These are phyloP conservation scores for Danaus plexippus DNA, from an alignment of 1,140 invertebrate genomes.

Conservation along the genomic window DNA sequence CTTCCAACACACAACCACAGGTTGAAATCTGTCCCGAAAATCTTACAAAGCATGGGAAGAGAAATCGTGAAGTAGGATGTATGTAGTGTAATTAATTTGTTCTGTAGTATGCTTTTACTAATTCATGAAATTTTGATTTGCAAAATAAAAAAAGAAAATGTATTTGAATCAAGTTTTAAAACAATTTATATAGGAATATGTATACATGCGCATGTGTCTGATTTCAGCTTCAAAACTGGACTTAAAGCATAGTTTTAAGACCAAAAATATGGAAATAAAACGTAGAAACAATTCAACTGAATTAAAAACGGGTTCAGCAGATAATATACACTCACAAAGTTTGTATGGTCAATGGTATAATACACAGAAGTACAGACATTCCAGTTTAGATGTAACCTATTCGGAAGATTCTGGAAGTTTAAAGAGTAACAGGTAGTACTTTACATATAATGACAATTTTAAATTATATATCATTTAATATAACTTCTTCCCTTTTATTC, in stretches of 20 bases:
- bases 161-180: too few species aligned
- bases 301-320: too few species aligned
- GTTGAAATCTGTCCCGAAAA: constrained; percentile 51
- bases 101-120: too few species aligned
- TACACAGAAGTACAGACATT: constrained; percentile 46
- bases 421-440: constrained; percentile 62
- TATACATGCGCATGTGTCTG: too few species aligned
- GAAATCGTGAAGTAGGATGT: constrained; percentile 13
- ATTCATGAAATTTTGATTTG: too few species aligned
- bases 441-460: background rate
- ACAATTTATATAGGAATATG: too few species aligned
- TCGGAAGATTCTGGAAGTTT: constrained; percentile 69
- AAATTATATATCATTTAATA: too few species aligned
- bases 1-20: constrained; percentile 58
- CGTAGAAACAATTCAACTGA: constrained; percentile 68
- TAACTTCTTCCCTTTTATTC: too few species aligned
- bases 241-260: constrained; percentile 26
- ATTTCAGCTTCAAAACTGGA: constrained; percentile 52
- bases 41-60: constrained; percentile 52
- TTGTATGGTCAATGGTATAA: constrained; percentile 53
- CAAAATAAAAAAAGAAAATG: too few species aligned
- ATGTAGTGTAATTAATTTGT: too few species aligned
- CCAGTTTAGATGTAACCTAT: constrained; percentile 60
- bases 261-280: constrained; percentile 70
- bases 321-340: constrained; percentile 31